Conservation (phyloP, 2,113 vertebrate genomes). For the Psettodes erumei region DNA sequence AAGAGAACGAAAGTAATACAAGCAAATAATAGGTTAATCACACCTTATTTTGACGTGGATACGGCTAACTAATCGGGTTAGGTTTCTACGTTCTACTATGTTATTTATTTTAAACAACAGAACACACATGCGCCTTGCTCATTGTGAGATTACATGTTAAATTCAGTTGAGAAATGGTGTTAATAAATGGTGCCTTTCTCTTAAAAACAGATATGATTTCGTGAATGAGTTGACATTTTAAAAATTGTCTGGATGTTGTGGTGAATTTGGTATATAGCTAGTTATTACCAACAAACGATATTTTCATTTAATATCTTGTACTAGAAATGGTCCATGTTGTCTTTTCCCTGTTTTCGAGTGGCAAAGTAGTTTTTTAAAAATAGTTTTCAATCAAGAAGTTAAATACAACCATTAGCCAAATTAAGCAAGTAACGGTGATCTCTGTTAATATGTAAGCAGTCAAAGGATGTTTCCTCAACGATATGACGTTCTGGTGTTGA, state of each 20-base stretch:
- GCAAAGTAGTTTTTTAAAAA: no score
- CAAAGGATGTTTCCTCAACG: no score
- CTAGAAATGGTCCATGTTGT: not conserved
- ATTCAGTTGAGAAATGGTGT: not conserved
- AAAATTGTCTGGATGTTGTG: not conserved
- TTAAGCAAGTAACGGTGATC: no score
- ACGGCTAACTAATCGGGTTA: not conserved
- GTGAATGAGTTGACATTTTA: no score
- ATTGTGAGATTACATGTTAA: not conserved
- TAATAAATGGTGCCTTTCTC: no score
- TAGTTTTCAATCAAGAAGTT: not conserved
- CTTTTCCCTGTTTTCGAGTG: not conserved
- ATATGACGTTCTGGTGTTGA: no score
- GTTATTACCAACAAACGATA: not conserved
- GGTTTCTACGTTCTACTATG: not conserved
- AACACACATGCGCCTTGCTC: no score
- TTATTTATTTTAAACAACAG: not conserved
- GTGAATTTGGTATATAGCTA: not conserved
- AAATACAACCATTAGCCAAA: not conserved
- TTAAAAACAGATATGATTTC: not conserved
- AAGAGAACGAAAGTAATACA: not conserved
- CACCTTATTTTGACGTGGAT: no score
- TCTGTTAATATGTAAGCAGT: no score
- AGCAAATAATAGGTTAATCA: accelerated
- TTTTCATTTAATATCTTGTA: not conserved